Percentiles rank a stretch among this genome's conserved stretches.
Evolutionary conservation across 2,113 vertebrate genomes (phyloP).

Genomic region (Aplodontia rufa): DNA sequence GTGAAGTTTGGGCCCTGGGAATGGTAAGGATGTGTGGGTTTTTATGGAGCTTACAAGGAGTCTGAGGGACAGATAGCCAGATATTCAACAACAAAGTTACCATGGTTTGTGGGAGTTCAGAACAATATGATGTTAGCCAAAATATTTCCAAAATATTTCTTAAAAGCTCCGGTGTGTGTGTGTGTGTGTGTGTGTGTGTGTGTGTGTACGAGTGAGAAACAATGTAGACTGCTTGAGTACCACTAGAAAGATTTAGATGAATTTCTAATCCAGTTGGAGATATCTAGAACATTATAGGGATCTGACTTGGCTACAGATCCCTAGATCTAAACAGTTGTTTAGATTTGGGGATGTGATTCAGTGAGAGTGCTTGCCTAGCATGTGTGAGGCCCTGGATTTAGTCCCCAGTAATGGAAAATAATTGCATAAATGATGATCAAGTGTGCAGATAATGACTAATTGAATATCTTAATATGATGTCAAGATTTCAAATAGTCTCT

Average conservation of each 20-base stretch:
- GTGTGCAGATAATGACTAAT: not conserved
- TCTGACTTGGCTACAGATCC: not conserved
- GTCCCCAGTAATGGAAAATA: too few species aligned
- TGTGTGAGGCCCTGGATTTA: too few species aligned
- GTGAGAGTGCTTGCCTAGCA: too few species aligned
- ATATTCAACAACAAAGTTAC: not conserved
- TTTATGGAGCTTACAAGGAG: not conserved
- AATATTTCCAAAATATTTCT: conserved; percentile 25
- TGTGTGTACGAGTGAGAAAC: too few species aligned
- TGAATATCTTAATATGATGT: not conserved
- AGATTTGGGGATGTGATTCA: too few species aligned
- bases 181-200: too few species aligned
- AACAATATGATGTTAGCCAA: not conserved
- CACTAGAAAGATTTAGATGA: not conserved
- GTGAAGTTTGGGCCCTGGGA: not conserved
- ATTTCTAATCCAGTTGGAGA: not conserved
- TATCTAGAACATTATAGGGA: not conserved
- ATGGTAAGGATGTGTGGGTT: not conserved
- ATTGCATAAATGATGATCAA: not conserved
- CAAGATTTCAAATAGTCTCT: not conserved
- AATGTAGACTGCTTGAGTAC: not conserved
- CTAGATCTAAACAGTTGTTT: not conserved
- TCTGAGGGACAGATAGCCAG: not conserved
- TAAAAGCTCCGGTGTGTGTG: not conserved
- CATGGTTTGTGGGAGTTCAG: not conserved